Percentiles rank a stretch among this genome's conserved stretches.
These are phyloP conservation scores for Bettongia penicillata DNA, from an alignment of 2,113 vertebrate genomes.

Conservation along the genomic window DNA sequence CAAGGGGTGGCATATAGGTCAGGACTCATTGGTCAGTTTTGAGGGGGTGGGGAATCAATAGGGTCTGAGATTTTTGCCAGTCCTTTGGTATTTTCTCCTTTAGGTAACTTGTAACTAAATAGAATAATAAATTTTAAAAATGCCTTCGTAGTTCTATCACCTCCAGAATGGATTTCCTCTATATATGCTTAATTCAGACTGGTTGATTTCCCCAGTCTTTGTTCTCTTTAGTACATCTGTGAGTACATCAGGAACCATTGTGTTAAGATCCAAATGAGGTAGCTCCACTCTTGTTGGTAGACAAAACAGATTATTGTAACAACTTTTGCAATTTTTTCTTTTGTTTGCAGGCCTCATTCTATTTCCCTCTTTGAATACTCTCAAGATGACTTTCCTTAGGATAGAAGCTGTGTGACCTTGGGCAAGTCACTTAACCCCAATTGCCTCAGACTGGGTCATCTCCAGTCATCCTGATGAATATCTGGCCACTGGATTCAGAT, in stretches of 20 bases:
- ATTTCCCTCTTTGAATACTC: background rate
- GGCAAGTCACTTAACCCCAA: no score
- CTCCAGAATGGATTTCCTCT: background rate
- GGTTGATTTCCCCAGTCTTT: background rate
- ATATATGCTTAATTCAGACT: background rate
- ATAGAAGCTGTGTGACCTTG: no score
- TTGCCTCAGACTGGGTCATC: no score
- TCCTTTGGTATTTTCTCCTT: background rate
- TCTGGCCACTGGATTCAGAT: no score
- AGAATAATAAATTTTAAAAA: background rate
- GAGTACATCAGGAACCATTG: background rate
- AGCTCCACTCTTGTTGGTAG: background rate
- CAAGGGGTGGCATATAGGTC: background rate
- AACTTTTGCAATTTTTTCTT: background rate
- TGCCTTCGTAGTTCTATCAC: background rate
- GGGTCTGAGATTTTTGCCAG: background rate
- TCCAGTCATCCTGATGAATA: no score
- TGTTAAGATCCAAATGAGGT: background rate
- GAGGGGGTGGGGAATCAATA: no score
- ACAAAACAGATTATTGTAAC: background rate
- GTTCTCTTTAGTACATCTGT: background rate
- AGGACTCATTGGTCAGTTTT: background rate
- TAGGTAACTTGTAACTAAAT: background rate
- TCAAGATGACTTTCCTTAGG: background rate
- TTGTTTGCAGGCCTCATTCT: background rate